Base-by-base conservation (phyloP, 2,797 vertebrate species). In the Esox lucius region DNA sequence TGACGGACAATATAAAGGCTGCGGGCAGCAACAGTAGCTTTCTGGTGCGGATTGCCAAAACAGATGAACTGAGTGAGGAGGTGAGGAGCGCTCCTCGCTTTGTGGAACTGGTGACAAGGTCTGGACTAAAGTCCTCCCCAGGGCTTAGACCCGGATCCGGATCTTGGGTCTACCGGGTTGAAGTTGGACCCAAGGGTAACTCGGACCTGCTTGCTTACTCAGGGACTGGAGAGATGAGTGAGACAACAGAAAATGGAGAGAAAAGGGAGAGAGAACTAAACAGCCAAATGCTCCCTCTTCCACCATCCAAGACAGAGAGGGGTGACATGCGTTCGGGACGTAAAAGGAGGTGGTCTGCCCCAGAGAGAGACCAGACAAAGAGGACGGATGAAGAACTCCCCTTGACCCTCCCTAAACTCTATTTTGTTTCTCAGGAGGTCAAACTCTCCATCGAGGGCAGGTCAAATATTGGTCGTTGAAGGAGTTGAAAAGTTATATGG, bases 291-390 rank as follows among this genome's bases (percentile, higher is more conserved):
- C 68, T 51, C 39, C 59, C 85, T 67, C 90, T 93, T 87, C 93
- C 92, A 85, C 91, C 94, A 73, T 92, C 91, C 91, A 94, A 92
- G 89, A 91, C 88, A 87, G 89, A 82, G 86, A 75, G 76, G 81
- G 5, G 5, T 7, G 94, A 95, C 69, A 90, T 85, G 84, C 93
- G 95, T 70, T 68, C 83, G 15, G 88, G 88, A 78, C 95, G 98
- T 85, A 99, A 99, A 93, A 96, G 98, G 92, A 97, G 98, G 92
- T 99, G 98, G 98, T 99, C 98, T 7, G 98, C 98, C 64, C 98
- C 98, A 0, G 98, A 99, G 93, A 94, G 94, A 81, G 95, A 97
- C 83, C 97, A 99, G 92, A 92, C 96, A 84, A 96, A 95, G 90
- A 96, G 92, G 91, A 94, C 93, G 1, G 96, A 97, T 87, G 96